phyloP scores from a whole-genome alignment of 2,888 invertebrate species.

The Mesorhabditis spiculigera region DNA sequence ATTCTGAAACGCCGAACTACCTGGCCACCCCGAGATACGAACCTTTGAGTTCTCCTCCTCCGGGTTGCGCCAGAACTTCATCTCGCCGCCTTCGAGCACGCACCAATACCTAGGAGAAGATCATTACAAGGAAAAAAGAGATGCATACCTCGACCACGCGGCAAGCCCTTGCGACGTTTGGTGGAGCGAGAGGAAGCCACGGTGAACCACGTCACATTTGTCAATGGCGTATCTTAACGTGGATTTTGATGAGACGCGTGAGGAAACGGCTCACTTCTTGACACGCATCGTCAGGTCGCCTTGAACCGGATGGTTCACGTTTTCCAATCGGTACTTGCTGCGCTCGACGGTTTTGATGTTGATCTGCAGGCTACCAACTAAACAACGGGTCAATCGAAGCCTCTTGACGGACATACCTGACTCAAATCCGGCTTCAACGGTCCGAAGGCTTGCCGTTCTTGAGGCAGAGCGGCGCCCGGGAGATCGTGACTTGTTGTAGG shows the following conservation, averaged over 20 bases:
- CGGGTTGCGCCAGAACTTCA: conserved; percentile 93
- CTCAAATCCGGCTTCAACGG: neutral
- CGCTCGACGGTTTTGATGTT: neutral
- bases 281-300: neutral
- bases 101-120: conserved; percentile 77
- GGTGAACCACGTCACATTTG: neutral
- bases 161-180: neutral
- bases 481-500: neutral
- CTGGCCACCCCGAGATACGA: neutral
- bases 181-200: conserved; percentile 8
- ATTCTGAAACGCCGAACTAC: too few relatives aligned
- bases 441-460: neutral
- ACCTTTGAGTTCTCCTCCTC: conserved; percentile 77
- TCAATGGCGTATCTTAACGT: neutral
- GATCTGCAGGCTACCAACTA: neutral
- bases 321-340: neutral
- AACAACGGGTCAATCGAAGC: neutral
- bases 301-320: neutral
- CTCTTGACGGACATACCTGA: neutral
- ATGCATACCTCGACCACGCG: conserved; percentile 7
- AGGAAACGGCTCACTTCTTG: neutral
- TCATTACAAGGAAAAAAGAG: too few relatives aligned
- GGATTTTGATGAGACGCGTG: neutral
- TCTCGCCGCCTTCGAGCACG: conserved; percentile 73
- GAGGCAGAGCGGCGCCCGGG: too few relatives aligned